Evolutionary conservation across 1,140 invertebrate species (phyloP).

Genomic region (Drosophila cardini): DNA sequence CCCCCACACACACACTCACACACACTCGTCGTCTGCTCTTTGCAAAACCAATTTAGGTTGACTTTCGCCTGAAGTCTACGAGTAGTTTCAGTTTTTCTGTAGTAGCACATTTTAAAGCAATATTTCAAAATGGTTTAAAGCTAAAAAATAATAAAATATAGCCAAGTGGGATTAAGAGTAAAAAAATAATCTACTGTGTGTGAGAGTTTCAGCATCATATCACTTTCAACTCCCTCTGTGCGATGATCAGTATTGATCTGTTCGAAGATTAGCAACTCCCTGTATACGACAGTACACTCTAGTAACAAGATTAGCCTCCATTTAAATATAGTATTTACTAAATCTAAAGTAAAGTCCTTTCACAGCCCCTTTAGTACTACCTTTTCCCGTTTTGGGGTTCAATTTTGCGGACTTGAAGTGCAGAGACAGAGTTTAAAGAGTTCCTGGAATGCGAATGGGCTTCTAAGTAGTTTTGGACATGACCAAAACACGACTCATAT

Average conservation of each 20-base stretch:
- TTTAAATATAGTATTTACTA: too few relatives aligned
- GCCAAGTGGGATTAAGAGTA: too few relatives aligned
- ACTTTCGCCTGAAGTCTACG: neutral
- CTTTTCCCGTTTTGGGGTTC: neutral
- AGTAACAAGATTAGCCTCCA: too few relatives aligned
- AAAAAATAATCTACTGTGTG: too few relatives aligned
- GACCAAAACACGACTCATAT: neutral
- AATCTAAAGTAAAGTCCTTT: too few relatives aligned
- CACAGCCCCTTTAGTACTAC: neutral
- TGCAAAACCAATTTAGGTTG: constrained; percentile 5
- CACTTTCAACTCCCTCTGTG: too few relatives aligned
- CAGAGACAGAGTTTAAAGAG: too few relatives aligned
- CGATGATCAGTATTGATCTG: too few relatives aligned
- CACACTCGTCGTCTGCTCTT: neutral
- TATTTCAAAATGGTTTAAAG: neutral
- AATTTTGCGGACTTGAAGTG: neutral
- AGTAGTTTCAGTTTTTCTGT: neutral
- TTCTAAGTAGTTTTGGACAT: neutral
- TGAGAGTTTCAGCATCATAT: too few relatives aligned
- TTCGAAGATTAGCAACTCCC: too few relatives aligned
- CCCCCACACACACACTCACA: neutral
- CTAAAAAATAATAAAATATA: neutral
- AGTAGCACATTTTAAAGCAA: neutral
- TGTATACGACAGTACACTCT: too few relatives aligned
- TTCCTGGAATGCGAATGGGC: neutral